Conservation (phyloP, 2,113 vertebrate genomes). For the Paralichthys olivaceus region DNA sequence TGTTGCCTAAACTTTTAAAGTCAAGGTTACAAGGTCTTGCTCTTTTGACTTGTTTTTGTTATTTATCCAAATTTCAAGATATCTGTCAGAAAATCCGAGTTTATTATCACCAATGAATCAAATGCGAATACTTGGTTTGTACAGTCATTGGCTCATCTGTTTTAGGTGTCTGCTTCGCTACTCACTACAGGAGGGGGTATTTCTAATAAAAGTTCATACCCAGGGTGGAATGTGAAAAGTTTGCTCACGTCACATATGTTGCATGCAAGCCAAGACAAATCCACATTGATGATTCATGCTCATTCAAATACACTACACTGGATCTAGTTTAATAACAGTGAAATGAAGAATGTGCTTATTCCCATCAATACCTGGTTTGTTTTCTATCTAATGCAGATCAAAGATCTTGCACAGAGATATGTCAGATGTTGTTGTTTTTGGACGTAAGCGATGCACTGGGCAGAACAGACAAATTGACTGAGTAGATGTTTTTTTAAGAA, state of each 20-base stretch:
- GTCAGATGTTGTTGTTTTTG: slow-evolving; percentile 55
- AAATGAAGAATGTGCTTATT: slow-evolving; percentile 42
- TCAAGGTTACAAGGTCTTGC: slow-evolving; percentile 24
- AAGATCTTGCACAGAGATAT: slow-evolving; percentile 24
- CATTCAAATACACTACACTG: slow-evolving; percentile 20
- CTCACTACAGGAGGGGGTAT: not conserved
- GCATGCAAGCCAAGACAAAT: slow-evolving; percentile 34
- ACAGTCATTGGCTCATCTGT: not conserved
- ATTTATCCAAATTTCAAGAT: not conserved
- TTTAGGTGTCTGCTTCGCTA: not conserved
- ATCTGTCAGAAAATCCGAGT: not conserved
- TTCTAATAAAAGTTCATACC: slow-evolving; percentile 26
- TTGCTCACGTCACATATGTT: slow-evolving; percentile 10
- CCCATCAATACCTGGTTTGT: slow-evolving; percentile 20
- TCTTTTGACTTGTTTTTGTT: slow-evolving; percentile 2
- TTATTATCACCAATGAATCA: not conserved
- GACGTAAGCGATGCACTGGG: slow-evolving; percentile 31
- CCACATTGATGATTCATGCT: slow-evolving; percentile 33
- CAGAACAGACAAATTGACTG: slow-evolving; percentile 45
- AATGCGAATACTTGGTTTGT: not conserved
- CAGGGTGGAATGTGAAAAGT: slow-evolving; percentile 32
- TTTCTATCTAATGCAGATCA: slow-evolving; percentile 39
- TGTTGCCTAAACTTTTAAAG: slow-evolving; percentile 22
- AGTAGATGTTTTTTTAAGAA: slow-evolving; percentile 48
- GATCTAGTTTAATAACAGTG: slow-evolving; percentile 35